These are phyloP conservation scores for Brachionus asplanchnoidis DNA, from an alignment of 1,140 invertebrate species.

Conservation along the genomic window DNA sequence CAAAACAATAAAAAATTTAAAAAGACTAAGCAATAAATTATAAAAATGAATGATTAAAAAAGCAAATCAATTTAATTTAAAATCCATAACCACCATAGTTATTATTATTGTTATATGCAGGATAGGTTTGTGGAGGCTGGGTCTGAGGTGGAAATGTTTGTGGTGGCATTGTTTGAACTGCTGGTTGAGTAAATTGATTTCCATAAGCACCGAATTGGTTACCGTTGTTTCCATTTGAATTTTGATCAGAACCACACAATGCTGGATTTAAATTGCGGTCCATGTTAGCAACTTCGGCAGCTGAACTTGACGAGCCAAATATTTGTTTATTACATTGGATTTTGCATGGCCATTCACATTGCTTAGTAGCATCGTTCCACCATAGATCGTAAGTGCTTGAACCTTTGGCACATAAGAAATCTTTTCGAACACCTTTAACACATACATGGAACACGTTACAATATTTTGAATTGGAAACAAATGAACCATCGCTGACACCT, in stretches of 20 bases:
- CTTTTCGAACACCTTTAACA: slow-evolving; percentile 21
- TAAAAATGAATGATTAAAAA: no score
- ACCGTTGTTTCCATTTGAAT: background rate
- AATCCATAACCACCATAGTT: slow-evolving; percentile 30
- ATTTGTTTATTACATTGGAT: slow-evolving; percentile 18
- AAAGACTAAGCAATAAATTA: background rate
- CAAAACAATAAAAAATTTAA: no score
- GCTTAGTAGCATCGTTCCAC: slow-evolving; percentile 38
- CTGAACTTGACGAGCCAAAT: background rate
- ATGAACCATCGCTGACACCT: slow-evolving; percentile 24
- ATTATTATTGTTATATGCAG: slow-evolving; percentile 23
- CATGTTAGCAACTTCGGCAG: background rate
- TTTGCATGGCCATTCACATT: slow-evolving; percentile 41
- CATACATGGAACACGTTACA: slow-evolving; percentile 41
- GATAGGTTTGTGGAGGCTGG: background rate
- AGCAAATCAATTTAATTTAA: background rate
- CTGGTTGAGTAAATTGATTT: slow-evolving; percentile 3
- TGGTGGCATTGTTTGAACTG: background rate
- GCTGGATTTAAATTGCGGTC: background rate
- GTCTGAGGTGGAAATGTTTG: background rate
- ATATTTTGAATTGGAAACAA: slow-evolving; percentile 3
- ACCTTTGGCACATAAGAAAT: slow-evolving; percentile 29
- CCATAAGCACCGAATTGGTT: background rate
- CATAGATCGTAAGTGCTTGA: slow-evolving; percentile 40
- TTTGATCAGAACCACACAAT: background rate